Evolutionary conservation across 2,113 vertebrate genomes (phyloP).

Genomic region (Muntiacus muntjak): DNA sequence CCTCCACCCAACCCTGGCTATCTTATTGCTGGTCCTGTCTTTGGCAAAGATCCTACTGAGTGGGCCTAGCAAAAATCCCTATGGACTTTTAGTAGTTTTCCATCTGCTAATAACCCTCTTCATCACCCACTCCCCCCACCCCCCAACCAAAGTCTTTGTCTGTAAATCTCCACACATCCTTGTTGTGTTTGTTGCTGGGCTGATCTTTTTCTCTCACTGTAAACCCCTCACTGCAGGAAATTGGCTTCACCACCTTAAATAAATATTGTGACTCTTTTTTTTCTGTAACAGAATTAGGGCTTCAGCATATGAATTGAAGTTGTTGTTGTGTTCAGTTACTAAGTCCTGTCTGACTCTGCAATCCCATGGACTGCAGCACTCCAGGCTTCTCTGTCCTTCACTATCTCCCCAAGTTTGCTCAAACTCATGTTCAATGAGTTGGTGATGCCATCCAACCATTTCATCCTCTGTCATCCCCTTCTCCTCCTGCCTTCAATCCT

Average conservation of each 20-base stretch:
- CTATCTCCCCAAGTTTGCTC: background rate
- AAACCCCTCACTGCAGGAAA: background rate
- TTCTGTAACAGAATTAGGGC: background rate
- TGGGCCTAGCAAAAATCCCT: background rate
- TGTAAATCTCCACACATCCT: background rate
- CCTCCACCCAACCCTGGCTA: background rate
- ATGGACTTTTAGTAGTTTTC: background rate
- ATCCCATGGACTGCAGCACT: background rate
- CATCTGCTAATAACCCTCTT: background rate
- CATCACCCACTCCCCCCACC: background rate
- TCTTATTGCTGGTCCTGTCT: background rate
- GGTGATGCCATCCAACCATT: background rate
- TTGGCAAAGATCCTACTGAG: background rate
- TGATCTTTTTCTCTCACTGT: background rate
- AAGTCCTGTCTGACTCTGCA: background rate
- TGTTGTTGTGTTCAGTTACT: background rate
- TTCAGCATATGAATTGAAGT: background rate
- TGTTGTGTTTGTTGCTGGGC: background rate
- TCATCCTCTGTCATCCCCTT: background rate
- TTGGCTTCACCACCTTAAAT: background rate
- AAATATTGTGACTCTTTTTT: background rate
- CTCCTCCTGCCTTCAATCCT: background rate
- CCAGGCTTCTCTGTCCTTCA: background rate
- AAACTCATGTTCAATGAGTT: background rate
- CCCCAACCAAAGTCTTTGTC: background rate